Evolutionary conservation across 2,113 vertebrate species (phyloP).

Genomic region (Eudyptes chrysolophus): DNA sequence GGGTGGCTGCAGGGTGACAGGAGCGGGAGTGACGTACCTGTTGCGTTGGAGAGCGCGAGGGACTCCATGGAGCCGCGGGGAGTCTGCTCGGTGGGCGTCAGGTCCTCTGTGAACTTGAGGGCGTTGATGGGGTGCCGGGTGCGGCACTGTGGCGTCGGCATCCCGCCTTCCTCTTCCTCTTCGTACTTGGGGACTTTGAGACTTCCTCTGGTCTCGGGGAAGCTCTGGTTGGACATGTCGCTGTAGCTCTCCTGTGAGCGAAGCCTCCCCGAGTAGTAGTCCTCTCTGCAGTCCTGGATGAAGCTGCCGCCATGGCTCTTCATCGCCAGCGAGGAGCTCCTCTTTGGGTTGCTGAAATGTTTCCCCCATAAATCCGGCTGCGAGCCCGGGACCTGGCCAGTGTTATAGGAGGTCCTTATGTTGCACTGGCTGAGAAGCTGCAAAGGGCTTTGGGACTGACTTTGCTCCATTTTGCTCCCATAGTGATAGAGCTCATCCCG

Average conservation of each 20-base stretch:
- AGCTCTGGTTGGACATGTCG: slow-evolving; percentile 86
- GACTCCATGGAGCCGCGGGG: slow-evolving; percentile 95
- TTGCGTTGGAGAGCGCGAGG: slow-evolving; percentile 88
- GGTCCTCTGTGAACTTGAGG: slow-evolving; percentile 89
- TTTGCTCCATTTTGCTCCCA: slow-evolving; percentile 80
- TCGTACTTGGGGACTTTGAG: slow-evolving; percentile 86
- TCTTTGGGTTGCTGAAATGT: slow-evolving; percentile 85
- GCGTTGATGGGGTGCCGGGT: slow-evolving; percentile 92
- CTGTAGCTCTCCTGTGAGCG: slow-evolving; percentile 90
- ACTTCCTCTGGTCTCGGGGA: slow-evolving; percentile 85
- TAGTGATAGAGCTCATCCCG: slow-evolving; percentile 84
- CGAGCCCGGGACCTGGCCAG: slow-evolving; percentile 74
- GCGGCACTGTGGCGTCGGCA: slow-evolving; percentile 80
- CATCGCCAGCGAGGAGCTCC: slow-evolving; percentile 85
- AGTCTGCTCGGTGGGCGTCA: slow-evolving; percentile 91
- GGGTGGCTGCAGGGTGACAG: neutral
- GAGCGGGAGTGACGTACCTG: slow-evolving; percentile 76
- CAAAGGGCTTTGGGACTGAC: slow-evolving; percentile 82
- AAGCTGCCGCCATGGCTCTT: slow-evolving; percentile 89
- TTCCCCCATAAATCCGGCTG: slow-evolving; percentile 83
- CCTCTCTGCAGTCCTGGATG: slow-evolving; percentile 84
- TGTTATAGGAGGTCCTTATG: slow-evolving; percentile 86
- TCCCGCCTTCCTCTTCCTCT: slow-evolving; percentile 82
- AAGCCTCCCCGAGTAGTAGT: slow-evolving; percentile 87
- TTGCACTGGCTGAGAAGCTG: slow-evolving; percentile 96